Percentiles rank a stretch among this genome's conserved stretches.
Evolutionary conservation across 2,113 vertebrate genomes (phyloP).

Genomic region (Anser cygnoides): DNA sequence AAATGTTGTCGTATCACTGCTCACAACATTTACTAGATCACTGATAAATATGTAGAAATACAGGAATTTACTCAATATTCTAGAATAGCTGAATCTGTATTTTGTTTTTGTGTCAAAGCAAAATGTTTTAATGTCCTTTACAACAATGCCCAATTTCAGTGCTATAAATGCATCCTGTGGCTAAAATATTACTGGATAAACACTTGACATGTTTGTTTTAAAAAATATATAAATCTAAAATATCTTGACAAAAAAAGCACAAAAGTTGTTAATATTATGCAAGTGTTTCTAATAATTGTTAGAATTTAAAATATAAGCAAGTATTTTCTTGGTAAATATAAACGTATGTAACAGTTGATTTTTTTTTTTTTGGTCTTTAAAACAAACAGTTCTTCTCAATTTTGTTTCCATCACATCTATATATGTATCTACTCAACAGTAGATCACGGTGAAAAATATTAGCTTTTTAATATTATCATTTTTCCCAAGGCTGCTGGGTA

Average conservation of each 20-base stretch:
- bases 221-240: neutral
- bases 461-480: neutral
- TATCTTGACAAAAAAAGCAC: neutral
- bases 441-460: neutral
- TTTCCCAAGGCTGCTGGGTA: neutral
- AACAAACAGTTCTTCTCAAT: neutral
- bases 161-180: neutral
- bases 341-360: neutral
- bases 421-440: neutral
- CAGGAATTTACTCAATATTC: neutral
- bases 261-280: neutral
- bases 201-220: neutral
- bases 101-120: neutral
- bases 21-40: neutral
- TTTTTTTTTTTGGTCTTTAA: neutral
- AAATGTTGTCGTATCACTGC: neutral
- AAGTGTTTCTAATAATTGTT: neutral
- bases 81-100: neutral
- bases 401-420: neutral
- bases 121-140: neutral
- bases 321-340: neutral
- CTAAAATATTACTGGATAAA: neutral
- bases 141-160: neutral
- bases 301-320: neutral
- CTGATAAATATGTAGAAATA: neutral